Base-by-base conservation (phyloP, 2,113 vertebrate species). In the Sigmodon hispidus region DNA sequence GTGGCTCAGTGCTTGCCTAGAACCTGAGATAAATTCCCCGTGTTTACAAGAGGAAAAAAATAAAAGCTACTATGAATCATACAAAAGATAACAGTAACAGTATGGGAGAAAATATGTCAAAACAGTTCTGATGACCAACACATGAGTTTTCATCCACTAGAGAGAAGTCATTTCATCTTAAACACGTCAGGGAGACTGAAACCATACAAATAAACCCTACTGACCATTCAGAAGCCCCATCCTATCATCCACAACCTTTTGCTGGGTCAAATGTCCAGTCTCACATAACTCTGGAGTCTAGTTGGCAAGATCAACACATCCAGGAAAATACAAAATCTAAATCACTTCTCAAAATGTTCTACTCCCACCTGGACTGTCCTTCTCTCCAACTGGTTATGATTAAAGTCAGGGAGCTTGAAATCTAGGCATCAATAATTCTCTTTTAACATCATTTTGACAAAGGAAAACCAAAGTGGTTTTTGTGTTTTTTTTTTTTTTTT, bases 391-490 rank as follows among this genome's bases (percentile, higher is more conserved):
- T 79, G 73, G 69, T 87, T 90, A 73, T 45, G 50, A 87, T 89
- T 94, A 75, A 88, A 85, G 43, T 79, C n/a, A 29, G 34, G 19
- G 63, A 29, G 34, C 90, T 83, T 69, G 87, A 90, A 91, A 77
- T 50, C 36, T 36, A 87, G 63, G 57, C 50, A 34, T 55, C 36
- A n/a, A 40, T 65, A 65, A 87, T 80, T 52, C 11, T 95, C 79
- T 89, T 96, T 91, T 87, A 94, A 95, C 69, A 50, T 40, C 40
- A 2, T 52, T 59, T 90, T 90, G 65, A 84, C 75, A 96, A 93
- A 94, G 88, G 61, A 93, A 70, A 92, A 92, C 50, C 67, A 85
- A 93, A 93, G n/a, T n/a, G n/a, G n/a, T n/a, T n/a, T n/a, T n/a
- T n/a, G n/a, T n/a, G n/a, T n/a, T n/a, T n/a, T n/a, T n/a, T n/a